Evolutionary conservation across 2,113 vertebrate genomes (phyloP), one percentile per base, ranked within the genome.

Genomic region (Alectura lathami): DNA sequence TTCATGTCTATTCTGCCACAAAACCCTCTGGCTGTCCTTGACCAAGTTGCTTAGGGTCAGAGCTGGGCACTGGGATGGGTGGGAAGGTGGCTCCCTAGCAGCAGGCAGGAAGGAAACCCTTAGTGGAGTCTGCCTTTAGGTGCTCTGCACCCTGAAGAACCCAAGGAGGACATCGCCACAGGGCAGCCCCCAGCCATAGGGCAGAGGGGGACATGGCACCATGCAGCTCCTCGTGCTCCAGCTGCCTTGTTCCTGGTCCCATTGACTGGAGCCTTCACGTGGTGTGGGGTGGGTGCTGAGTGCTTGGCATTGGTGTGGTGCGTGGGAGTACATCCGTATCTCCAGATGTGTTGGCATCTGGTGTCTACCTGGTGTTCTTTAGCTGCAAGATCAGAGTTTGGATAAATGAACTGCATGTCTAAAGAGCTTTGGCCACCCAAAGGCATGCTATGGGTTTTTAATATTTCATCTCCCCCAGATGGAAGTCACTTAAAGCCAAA

Each of bases 321-420:
- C 5, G 1, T 2, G 3, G 22, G 9, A 2, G 20, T 42, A 67
- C 23, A n/a, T n/a, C 10, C 1, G 2, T 8, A 3, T 16, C 4
- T 0, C 23, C 47, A 45, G 27, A 16, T 17, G 6, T 0, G 0
- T 13, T 60, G 30, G 0, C 0, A 0, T 60, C 56, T 70, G 34
- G 13, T 38, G 18, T 59, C 18, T 17, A 18, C 7, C 4, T 64
- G 51, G 24, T 13, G 16, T 38, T 36, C 53, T 30, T 75, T 32
- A 26, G 17, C 36, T 63, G 17, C 11, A 17, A 38, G 34, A 74
- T 2, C 17, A 70, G 22, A 8, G 11, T 56, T 17, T 38, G 45
- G 9, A 9, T 32, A 69, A 36, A 48, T 23, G 3, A 62, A 42
- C 38, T 54, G 2, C n/a, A 13, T 89, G 84, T 50, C 86, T 26